Evolutionary conservation across 2,888 invertebrate species (phyloP), one percentile per base, ranked within the genome.

Genomic region (Unio pictorum): DNA sequence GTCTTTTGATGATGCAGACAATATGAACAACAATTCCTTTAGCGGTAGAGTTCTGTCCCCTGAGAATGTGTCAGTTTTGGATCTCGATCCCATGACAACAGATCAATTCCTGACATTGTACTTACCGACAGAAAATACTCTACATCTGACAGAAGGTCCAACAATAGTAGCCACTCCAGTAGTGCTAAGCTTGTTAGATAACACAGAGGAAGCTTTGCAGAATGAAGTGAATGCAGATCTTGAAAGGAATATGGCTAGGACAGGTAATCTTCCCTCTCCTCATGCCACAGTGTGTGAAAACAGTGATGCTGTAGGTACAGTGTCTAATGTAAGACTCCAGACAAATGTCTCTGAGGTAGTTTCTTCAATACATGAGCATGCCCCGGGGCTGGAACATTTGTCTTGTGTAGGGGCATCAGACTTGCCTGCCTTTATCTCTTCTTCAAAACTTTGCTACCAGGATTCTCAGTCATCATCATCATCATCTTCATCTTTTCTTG

Each of bases 151-250:
- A 26, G 79, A 81, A 64, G 80, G 81, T 23, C 81, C 81, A 28
- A 71, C 73, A 23, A 55, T 81, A 26, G 76, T 75, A 61, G 81
- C 81, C 11, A 77, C 75, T 28, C 75, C 78, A 15, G 75, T 45
- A 58, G 75, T 76, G 18, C 68, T 80, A 7, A 73, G 72, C 64
- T 73, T 73, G 69, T 69, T 76, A 20, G 81, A 82, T 64, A 78
- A 79, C 72, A 70, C 77, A 55, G 75, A 77, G 45, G 83, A 85
- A 69, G 84, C 80, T 59, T 76, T 80, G 57, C 81, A 85, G 64
- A 85, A 85, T 76, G 84, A 80, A 26, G 72, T 86, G 17, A 84
- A 86, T 73, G 79, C 78, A 61, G 85, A 83, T 45, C 68, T 76
- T 54, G 85, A 84, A 67, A 71, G 83, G 23, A 79, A 81, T 61